Evolutionary conservation across 2,113 vertebrate genomes (phyloP).

Genomic region (Nerophis lumbriciformis): DNA sequence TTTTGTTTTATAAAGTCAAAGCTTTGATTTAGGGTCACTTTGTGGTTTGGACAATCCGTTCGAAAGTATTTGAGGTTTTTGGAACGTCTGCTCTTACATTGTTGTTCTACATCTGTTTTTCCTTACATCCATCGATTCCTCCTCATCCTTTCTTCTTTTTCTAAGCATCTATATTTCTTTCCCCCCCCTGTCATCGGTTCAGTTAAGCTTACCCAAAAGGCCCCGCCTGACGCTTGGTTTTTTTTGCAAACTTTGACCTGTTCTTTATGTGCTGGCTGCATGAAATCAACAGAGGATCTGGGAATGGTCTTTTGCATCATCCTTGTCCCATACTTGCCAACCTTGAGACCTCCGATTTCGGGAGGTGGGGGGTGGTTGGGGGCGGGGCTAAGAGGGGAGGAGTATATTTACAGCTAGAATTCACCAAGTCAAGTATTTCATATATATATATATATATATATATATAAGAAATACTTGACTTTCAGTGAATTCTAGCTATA

Average conservation of each 20-base stretch:
- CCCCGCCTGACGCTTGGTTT: conserved; percentile 24
- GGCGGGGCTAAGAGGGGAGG: no score
- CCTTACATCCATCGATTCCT: not conserved
- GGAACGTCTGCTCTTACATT: conserved; percentile 1
- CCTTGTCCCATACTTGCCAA: no score
- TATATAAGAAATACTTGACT: no score
- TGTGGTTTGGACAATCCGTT: conserved; percentile 1
- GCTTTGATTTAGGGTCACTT: not conserved
- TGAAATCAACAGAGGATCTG: not conserved
- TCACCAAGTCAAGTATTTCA: no score
- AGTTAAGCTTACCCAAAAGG: conserved; percentile 46
- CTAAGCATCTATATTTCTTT: conserved; percentile 1
- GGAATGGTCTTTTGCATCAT: conserved; percentile 42
- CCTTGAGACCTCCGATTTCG: no score
- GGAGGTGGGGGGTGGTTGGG: no score
- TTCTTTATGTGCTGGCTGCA: conserved; percentile 54
- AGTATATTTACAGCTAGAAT: no score
- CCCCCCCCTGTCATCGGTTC: not conserved
- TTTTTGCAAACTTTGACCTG: conserved; percentile 82
- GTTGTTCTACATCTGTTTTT: conserved; percentile 12
- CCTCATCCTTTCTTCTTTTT: not conserved
- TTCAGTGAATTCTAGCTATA: no score
- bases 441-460: no score
- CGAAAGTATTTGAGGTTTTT: conserved; percentile 10
- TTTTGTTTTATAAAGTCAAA: conserved; percentile 3